phyloP scores from a whole-genome alignment of 2,888 invertebrate genomes.

The Abrostola tripartita region DNA sequence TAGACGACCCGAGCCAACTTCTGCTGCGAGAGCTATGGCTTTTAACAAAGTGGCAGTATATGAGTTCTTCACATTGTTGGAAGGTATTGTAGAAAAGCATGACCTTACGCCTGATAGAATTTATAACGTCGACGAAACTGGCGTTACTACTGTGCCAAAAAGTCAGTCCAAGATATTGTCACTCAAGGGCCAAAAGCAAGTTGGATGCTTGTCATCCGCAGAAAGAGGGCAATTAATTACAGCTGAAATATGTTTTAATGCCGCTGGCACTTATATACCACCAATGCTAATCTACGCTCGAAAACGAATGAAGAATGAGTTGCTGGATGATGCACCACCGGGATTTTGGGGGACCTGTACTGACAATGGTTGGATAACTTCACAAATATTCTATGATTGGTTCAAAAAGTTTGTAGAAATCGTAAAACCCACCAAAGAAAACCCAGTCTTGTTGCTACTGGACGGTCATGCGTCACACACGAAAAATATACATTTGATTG shows the following conservation, averaged over 20 bases:
- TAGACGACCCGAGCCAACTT: no score
- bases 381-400: constrained; percentile 56
- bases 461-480: constrained; percentile 62
- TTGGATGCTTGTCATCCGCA: constrained; percentile 27
- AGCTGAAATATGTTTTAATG: constrained; percentile 1
- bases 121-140: constrained; percentile 18
- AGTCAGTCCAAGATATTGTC: constrained; percentile 35
- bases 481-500: constrained; percentile 54
- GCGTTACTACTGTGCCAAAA: constrained; percentile 37
- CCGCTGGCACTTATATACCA: constrained; percentile 6
- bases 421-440: constrained; percentile 42
- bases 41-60: no score
- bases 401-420: constrained; percentile 60
- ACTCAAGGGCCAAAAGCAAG: constrained; percentile 40
- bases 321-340: constrained; percentile 53
- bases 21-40: no score
- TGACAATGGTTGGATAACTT: constrained; percentile 61
- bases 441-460: constrained; percentile 59
- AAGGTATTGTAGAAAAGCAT: constrained; percentile 25
- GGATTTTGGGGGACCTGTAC: constrained; percentile 47
- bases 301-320: constrained; percentile 55
- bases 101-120: constrained; percentile 28
- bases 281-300: constrained; percentile 4
- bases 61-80: constrained; percentile 2
- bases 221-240: constrained; percentile 5